phyloP scores from a whole-genome alignment of 2,888 invertebrate genomes.

The Pegoplata infirma region DNA sequence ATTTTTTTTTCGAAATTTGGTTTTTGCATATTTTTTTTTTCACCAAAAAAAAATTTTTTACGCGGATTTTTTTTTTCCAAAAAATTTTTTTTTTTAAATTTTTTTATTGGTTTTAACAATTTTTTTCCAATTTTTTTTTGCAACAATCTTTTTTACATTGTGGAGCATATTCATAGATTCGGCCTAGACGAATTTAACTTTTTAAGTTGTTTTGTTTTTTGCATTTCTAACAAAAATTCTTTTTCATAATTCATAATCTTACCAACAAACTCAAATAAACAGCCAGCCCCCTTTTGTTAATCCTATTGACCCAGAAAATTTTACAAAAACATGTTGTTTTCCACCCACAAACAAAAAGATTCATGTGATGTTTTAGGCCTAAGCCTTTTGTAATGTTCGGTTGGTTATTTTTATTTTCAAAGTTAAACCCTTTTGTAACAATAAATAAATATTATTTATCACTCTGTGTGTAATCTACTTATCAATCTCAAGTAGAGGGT shows the following conservation, averaged over 20 bases:
- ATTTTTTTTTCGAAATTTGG: no score
- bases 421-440: slow-evolving; percentile 37
- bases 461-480: slow-evolving; percentile 47
- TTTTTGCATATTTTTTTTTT: no score
- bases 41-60: no score
- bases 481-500: slow-evolving; percentile 39
- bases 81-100: no score
- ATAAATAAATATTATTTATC: slow-evolving; percentile 46
- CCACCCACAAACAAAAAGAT: background rate
- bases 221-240: no score
- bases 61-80: no score
- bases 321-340: background rate
- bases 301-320: slow-evolving; percentile 55
- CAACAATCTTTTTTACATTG: no score
- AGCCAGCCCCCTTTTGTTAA: slow-evolving; percentile 26
- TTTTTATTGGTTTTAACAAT: no score
- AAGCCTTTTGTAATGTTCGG: background rate
- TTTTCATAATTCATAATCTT: slow-evolving; percentile 19
- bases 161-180: no score
- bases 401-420: slow-evolving; percentile 1
- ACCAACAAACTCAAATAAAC: no score
- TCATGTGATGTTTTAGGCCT: background rate
- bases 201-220: background rate
- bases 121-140: no score
- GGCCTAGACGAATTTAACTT: no score